Evolutionary conservation across 2,113 vertebrate species (phyloP).

Genomic region (Aphyosemion australe): DNA sequence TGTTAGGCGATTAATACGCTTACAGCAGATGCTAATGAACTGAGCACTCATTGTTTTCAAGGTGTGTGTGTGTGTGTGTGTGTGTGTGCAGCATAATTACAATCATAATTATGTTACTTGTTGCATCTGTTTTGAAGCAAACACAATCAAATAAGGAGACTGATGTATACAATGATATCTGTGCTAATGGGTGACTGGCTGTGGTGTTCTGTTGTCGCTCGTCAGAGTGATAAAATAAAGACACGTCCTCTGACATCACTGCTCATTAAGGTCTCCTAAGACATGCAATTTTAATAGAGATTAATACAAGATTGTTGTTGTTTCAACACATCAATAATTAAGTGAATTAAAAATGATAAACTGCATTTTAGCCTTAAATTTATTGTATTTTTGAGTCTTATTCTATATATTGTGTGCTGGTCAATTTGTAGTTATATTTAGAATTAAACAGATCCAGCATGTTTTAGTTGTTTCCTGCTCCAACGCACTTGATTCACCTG

Average conservation of each 20-base stretch:
- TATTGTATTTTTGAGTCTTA: no score
- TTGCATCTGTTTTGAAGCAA: constrained; percentile 96
- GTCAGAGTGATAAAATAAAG: constrained; percentile 44
- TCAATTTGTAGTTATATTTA: no score
- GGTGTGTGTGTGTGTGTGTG: constrained; percentile 90
- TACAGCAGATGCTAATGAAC: constrained; percentile 99
- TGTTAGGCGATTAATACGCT: constrained; percentile 99
- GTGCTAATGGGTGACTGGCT: constrained; percentile 87
- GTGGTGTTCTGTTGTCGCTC: constrained; percentile 73
- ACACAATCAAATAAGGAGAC: constrained; percentile 95
- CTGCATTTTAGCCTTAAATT: no score
- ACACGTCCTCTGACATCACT: constrained; percentile 24
- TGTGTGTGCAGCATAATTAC: constrained; percentile 93
- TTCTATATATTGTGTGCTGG: no score
- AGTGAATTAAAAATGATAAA: neutral
- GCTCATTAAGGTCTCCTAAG: constrained; percentile 25
- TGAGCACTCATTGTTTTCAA: constrained; percentile 94
- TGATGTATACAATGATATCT: constrained; percentile 76
- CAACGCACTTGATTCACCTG: no score
- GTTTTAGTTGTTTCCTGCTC: no score
- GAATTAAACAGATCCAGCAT: no score
- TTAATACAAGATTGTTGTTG: constrained; percentile 6
- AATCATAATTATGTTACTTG: constrained; percentile 96
- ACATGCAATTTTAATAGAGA: constrained; percentile 18
- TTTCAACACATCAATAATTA: neutral